These are phyloP conservation scores for Zoroaster sp. DNA, from an alignment of 53 echinoderm and acorn worm species.

Conservation along the genomic window DNA sequence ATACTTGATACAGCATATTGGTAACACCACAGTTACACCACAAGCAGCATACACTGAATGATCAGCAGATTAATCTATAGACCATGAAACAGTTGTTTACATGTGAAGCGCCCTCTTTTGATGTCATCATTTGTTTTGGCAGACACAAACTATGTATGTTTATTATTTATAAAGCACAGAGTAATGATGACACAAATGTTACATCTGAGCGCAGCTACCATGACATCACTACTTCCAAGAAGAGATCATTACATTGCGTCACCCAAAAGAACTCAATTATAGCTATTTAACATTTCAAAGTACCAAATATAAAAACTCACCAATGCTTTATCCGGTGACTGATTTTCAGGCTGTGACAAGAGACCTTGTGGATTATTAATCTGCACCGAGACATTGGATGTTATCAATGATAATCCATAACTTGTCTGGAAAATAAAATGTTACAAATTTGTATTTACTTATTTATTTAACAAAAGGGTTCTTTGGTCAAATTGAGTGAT, in stretches of 20 bases:
- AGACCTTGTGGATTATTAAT: slow-evolving; percentile 14
- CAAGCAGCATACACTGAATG: no score
- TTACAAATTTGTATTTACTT: not conserved
- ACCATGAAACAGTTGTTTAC: no score
- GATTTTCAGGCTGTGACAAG: not conserved
- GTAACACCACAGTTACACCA: no score
- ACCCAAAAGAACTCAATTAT: not conserved
- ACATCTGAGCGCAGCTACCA: no score
- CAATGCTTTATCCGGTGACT: slow-evolving; percentile 1
- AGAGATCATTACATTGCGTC: not conserved
- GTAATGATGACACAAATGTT: no score
- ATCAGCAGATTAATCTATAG: no score
- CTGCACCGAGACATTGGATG: not conserved
- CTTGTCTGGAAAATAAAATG: not conserved
- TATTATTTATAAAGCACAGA: not conserved
- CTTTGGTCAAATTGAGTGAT: not conserved
- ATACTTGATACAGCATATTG: no score
- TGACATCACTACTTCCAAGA: not conserved
- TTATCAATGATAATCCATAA: not conserved
- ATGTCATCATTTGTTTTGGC: no score
- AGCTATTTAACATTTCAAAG: no score
- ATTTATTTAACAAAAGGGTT: not conserved
- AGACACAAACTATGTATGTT: not conserved
- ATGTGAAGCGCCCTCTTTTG: no score
- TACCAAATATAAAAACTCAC: not conserved